These are phyloP conservation scores for Vanacampus margaritifer DNA, from an alignment of 2,113 vertebrate genomes.

Conservation along the genomic window DNA sequence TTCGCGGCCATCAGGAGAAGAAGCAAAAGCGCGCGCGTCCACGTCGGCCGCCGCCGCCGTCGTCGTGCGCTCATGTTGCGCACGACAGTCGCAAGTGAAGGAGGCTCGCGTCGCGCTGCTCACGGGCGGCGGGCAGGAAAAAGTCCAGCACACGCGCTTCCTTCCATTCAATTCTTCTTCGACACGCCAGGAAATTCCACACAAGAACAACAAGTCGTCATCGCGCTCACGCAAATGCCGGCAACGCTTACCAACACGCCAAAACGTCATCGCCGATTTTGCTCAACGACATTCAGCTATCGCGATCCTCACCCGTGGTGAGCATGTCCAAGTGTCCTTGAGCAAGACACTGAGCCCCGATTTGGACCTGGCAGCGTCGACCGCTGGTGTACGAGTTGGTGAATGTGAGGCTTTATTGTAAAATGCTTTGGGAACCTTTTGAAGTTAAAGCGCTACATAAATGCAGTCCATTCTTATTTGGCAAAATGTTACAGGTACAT, in stretches of 20 bases:
- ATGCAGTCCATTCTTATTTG: no score
- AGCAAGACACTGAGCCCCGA: no score
- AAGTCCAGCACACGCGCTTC: not conserved
- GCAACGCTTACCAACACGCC: not conserved
- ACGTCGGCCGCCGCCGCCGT: not conserved
- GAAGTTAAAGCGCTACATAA: no score
- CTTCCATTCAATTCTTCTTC: constrained; percentile 7
- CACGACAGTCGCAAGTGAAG: not conserved
- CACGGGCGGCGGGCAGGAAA: not conserved
- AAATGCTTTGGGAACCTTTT: no score
- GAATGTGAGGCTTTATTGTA: no score
- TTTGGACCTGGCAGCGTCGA: no score
- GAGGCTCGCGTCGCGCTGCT: not conserved
- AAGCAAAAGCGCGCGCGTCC: not conserved
- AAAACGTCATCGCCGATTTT: no score
- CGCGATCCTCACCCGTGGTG: no score
- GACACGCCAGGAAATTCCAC: constrained; percentile 8
- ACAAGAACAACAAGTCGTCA: not conserved
- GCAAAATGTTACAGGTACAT: no score
- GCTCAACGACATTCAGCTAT: no score
- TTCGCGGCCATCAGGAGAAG: not conserved
- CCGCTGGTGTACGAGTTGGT: no score
- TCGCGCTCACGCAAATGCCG: not conserved
- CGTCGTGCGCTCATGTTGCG: not conserved
- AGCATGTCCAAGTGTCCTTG: no score